These are phyloP conservation scores for Drosophila putrida DNA, from an alignment of 2,888 invertebrate genomes.

Conservation along the genomic window DNA sequence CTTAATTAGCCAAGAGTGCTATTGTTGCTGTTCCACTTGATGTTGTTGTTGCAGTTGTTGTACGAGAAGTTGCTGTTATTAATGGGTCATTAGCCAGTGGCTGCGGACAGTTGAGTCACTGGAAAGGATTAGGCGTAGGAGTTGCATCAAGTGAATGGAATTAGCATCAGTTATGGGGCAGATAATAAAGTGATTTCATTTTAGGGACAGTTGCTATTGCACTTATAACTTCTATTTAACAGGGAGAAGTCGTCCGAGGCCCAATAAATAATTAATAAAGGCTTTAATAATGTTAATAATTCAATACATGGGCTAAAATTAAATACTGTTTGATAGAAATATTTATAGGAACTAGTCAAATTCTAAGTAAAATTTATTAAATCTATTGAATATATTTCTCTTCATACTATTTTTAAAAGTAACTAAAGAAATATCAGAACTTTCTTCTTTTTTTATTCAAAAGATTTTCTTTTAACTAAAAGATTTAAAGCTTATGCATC, in stretches of 20 bases:
- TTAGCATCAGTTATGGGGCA: background rate
- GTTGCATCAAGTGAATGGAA: slow-evolving; percentile 3
- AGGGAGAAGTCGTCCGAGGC: background rate
- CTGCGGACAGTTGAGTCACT: slow-evolving; percentile 7
- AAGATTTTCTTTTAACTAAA: no score
- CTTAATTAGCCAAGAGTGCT: slow-evolving; percentile 73
- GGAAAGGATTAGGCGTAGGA: slow-evolving; percentile 29
- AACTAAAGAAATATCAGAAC: no score
- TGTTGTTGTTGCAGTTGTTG: slow-evolving; percentile 31
- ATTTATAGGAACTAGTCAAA: no score
- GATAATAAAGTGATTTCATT: background rate
- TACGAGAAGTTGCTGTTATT: slow-evolving; percentile 33
- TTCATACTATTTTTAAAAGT: no score
- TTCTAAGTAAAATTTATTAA: no score
- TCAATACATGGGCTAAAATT: no score
- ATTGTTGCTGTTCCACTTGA: slow-evolving; percentile 42
- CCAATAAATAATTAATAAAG: no score
- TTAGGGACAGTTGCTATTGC: background rate
- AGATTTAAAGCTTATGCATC: no score
- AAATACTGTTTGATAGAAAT: no score
- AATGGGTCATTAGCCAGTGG: slow-evolving; percentile 45
- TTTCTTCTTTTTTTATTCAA: no score
- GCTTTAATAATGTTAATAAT: no score
- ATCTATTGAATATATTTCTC: no score
- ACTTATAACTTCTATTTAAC: background rate